Conservation (phyloP, 2,797 vertebrate species). For the Tenualosa ilisha region DNA sequence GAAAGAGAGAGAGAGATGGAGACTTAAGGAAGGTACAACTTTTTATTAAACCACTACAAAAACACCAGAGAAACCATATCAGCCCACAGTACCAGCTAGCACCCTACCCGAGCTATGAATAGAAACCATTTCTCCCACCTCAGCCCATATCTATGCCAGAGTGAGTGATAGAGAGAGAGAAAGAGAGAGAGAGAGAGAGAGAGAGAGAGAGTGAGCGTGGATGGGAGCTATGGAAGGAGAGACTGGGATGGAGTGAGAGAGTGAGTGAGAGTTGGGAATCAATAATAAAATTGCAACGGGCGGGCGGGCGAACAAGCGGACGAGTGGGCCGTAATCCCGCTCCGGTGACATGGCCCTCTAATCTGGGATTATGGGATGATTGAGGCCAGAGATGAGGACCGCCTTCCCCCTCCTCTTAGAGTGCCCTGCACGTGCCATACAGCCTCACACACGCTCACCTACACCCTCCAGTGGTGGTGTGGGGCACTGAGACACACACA, state of each 20-base stretch:
- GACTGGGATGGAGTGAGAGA: neutral
- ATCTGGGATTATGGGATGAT: slow-evolving; percentile 74
- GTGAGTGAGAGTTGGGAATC: slow-evolving; percentile 35
- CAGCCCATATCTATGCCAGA: no score
- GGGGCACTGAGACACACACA: neutral
- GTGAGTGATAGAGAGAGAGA: neutral
- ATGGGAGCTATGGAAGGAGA: no score
- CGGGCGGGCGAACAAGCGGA: neutral
- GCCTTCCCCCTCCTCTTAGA: slow-evolving; percentile 61
- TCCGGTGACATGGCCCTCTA: slow-evolving; percentile 60
- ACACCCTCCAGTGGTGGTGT: neutral
- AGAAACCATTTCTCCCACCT: no score
- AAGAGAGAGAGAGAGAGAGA: neutral
- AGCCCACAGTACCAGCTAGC: no score
- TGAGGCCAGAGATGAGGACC: slow-evolving; percentile 64
- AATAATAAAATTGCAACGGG: slow-evolving; percentile 57
- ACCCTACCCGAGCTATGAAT: no score
- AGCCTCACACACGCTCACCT: slow-evolving; percentile 54
- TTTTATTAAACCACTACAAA: no score
- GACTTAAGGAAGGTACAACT: no score
- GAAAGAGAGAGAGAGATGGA: no score
- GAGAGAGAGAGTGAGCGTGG: neutral
- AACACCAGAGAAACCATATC: no score
- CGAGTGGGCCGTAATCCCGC: slow-evolving; percentile 49
- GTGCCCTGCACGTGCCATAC: slow-evolving; percentile 60